A percentile compares a stretch with the other conserved stretches of the same genome.
Conservation (phyloP, 1,140 invertebrate genomes). For the Steinernema feltiae region DNA sequence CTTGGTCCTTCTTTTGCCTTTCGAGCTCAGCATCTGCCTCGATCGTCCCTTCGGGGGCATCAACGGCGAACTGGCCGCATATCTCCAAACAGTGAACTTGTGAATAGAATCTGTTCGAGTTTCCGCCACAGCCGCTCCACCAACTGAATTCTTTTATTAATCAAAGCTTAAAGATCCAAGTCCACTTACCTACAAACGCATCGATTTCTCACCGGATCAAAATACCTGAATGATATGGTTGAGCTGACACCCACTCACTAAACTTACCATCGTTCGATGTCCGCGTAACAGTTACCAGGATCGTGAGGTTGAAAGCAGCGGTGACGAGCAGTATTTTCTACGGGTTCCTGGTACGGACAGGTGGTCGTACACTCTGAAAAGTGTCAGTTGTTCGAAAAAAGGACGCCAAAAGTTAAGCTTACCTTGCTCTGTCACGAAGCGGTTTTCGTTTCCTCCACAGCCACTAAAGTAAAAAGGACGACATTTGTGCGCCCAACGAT, state of each 20-base stretch:
- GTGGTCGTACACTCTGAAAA: slow-evolving; percentile 33
- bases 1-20: neutral
- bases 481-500: slow-evolving; percentile 74
- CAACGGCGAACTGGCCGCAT: slow-evolving; percentile 34
- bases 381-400: slow-evolving; percentile 23
- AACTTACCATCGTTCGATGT: slow-evolving; percentile 37
- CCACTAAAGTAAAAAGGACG: slow-evolving; percentile 86
- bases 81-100: slow-evolving; percentile 41
- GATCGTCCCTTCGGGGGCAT: neutral
- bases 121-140: slow-evolving; percentile 41
- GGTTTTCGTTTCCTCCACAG: slow-evolving; percentile 81
- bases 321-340: slow-evolving; percentile 17
- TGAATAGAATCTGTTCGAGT: slow-evolving; percentile 41
- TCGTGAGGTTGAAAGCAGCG: slow-evolving; percentile 42
- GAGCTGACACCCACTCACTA: neutral
- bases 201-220: slow-evolving; percentile 32
- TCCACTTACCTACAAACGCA: slow-evolving; percentile 34
- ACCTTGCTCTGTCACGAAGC: slow-evolving; percentile 52
- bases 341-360: slow-evolving; percentile 30
- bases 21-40: neutral
- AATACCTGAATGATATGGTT: slow-evolving; percentile 16
- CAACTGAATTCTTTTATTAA: slow-evolving; percentile 17
- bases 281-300: slow-evolving; percentile 31
- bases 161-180: neutral
- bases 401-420: neutral